Evolutionary conservation across 1,140 invertebrate species (phyloP).

Genomic region (Belonocnema kinseyi): DNA sequence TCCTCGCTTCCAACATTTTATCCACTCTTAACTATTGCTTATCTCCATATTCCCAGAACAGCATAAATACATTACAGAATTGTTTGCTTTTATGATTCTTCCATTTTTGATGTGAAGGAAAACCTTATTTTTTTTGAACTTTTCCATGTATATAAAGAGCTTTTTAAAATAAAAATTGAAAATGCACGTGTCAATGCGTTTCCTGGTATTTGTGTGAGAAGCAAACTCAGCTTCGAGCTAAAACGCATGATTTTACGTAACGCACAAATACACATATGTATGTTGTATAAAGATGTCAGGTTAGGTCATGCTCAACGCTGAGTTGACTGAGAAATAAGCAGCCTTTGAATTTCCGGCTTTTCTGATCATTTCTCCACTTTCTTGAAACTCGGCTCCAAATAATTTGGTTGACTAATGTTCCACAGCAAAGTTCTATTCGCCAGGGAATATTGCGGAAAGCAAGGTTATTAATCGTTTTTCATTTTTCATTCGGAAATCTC

Average conservation of each 20-base stretch:
- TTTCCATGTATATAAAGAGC: too few species aligned
- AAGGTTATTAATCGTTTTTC: neutral
- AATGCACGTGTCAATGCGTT: neutral
- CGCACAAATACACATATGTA: conserved; percentile 17
- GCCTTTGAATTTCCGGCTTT: conserved; percentile 9
- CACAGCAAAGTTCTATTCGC: neutral
- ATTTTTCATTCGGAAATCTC: neutral
- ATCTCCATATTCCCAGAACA: neutral
- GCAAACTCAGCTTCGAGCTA: neutral
- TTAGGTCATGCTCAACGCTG: conserved; percentile 28
- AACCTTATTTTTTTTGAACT: too few species aligned
- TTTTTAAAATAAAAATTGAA: neutral
- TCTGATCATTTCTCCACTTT: conserved; percentile 15
- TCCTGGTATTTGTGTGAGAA: neutral
- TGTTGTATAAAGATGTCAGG: conserved; percentile 6
- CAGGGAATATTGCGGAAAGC: neutral
- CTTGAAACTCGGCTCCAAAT: neutral
- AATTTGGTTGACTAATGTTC: conserved; percentile 3
- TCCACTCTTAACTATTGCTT: conserved; percentile 16
- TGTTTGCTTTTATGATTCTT: neutral
- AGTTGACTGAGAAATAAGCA: conserved; percentile 6
- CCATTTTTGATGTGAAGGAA: too few species aligned
- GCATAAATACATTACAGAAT: neutral
- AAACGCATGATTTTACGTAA: conserved; percentile 13
- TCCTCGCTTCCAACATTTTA: conserved; percentile 22